Percentiles rank a stretch among this genome's conserved stretches.
These are phyloP conservation scores for Adineta ricciae DNA, from an alignment of 2,888 invertebrate species.

Conservation along the genomic window DNA sequence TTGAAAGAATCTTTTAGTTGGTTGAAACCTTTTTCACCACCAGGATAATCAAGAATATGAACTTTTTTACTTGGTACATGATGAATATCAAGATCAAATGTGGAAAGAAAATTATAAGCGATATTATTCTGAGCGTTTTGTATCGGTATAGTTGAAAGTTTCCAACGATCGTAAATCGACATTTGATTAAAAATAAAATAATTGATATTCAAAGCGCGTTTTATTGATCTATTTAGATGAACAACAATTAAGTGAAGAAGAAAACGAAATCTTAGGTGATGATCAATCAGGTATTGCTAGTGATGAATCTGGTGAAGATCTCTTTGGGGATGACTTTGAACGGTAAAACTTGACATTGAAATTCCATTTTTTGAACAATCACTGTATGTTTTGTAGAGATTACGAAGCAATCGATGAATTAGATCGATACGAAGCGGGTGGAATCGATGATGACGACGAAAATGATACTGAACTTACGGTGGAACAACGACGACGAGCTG, in stretches of 20 bases:
- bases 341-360: neutral
- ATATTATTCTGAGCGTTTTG: too few relatives aligned
- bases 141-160: neutral
- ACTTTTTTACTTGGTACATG: neutral
- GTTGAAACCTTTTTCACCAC: neutral
- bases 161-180: neutral
- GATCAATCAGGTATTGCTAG: neutral
- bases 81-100: neutral
- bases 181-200: neutral
- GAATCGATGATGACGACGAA: conserved; percentile 70
- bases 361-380: too few relatives aligned
- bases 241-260: neutral
- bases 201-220: too few relatives aligned
- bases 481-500: conserved; percentile 77
- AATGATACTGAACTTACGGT: conserved; percentile 68
- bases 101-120: neutral
- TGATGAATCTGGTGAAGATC: conserved; percentile 20
- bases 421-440: conserved; percentile 77
- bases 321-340: neutral
- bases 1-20: neutral
- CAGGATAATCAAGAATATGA: neutral
- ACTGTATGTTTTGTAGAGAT: conserved; percentile 58
- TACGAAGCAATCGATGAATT: conserved; percentile 89
- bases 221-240: neutral
- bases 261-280: conserved; percentile 12